phyloP scores from a whole-genome alignment of 2,113 vertebrate species.

The Suncus etruscus region DNA sequence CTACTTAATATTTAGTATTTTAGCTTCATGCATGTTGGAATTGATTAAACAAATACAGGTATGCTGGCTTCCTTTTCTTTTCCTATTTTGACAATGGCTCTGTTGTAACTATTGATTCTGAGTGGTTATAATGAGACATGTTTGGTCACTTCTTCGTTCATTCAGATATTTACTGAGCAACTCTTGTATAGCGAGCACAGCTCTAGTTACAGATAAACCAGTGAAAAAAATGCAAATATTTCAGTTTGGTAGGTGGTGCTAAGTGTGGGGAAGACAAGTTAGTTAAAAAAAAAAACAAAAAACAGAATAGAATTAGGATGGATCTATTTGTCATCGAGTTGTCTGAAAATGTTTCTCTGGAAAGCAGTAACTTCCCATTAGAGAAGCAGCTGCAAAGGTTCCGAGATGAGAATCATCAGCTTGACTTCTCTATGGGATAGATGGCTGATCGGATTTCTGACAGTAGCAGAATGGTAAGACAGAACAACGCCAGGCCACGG shows the following conservation, averaged over 20 bases:
- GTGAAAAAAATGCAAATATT: not conserved
- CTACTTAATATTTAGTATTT: not conserved
- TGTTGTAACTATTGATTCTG: not conserved
- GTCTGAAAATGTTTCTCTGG: not conserved
- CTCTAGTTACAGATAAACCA: not conserved
- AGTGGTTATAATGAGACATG: not conserved
- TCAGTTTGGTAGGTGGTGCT: not conserved
- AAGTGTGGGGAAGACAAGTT: not conserved
- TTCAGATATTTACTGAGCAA: slow-evolving; percentile 4
- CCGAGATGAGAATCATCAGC: not conserved
- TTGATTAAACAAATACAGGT: not conserved
- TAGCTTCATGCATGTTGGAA: not conserved
- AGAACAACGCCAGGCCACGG: not conserved
- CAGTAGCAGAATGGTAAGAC: not conserved
- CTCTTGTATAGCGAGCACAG: not conserved
- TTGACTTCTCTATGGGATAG: too few species aligned
- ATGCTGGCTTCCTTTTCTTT: not conserved
- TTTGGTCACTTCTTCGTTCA: not conserved
- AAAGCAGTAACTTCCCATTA: not conserved
- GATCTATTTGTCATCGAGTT: not conserved
- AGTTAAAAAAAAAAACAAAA: not conserved
- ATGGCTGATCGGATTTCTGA: too few species aligned
- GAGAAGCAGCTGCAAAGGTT: not conserved
- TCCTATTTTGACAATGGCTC: not conserved
- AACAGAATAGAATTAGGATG: not conserved